Evolutionary conservation across 2,888 invertebrate species (phyloP).

Genomic region (Argyresthia goedartella): DNA sequence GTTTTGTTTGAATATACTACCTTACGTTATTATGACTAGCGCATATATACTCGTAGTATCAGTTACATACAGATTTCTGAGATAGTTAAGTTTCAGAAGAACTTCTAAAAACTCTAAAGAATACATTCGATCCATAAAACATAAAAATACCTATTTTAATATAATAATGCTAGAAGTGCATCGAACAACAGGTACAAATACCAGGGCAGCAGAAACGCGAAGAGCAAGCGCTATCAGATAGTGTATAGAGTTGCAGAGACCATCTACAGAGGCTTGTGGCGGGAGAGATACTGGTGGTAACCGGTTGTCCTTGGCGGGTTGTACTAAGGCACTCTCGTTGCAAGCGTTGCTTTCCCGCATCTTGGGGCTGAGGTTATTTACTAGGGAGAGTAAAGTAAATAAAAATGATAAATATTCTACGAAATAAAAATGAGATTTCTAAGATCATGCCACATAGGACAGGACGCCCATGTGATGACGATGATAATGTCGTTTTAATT

Average conservation of each 20-base stretch:
- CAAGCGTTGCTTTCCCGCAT: constrained; percentile 24
- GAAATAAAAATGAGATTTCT: not conserved
- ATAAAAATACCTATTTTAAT: no score
- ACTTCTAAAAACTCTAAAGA: no score
- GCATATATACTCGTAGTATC: no score
- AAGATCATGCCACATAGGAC: no score
- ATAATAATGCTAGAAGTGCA: not conserved
- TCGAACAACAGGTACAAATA: not conserved
- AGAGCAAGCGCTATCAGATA: not conserved
- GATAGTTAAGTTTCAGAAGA: not conserved
- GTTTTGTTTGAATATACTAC: constrained; percentile 17
- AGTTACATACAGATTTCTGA: not conserved
- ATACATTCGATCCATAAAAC: no score
- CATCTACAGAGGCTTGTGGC: constrained; percentile 2
- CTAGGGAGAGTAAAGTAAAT: not conserved
- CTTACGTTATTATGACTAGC: constrained; percentile 2
- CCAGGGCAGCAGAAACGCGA: not conserved
- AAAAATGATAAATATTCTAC: not conserved
- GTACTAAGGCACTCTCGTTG: constrained; percentile 7
- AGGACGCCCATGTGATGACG: no score
- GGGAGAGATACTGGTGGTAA: constrained; percentile 2
- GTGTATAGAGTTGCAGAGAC: not conserved
- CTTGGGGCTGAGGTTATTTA: constrained; percentile 1
- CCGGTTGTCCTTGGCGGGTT: constrained; percentile 46
- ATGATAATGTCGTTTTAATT: no score